Evolutionary conservation across 2,888 invertebrate species (phyloP).

Genomic region (Clitarchus hookeri): DNA sequence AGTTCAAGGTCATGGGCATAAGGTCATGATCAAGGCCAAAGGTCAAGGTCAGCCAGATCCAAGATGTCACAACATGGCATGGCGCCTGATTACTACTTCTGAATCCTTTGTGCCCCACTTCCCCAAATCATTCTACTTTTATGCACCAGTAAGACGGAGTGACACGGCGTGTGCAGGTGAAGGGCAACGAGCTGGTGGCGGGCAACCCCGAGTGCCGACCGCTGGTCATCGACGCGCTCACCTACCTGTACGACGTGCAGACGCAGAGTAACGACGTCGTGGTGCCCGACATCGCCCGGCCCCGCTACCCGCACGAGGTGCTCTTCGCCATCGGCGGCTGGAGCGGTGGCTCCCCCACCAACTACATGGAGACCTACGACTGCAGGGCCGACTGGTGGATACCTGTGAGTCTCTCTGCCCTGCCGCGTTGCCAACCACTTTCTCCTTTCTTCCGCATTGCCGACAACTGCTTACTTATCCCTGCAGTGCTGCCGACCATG

Average conservation of each 20-base stretch:
- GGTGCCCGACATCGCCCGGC: slow-evolving; percentile 82
- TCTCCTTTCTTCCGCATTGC: too few species aligned
- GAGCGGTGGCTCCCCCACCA: slow-evolving; percentile 74
- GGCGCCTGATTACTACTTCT: too few species aligned
- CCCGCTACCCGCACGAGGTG: slow-evolving; percentile 85
- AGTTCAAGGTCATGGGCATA: too few species aligned
- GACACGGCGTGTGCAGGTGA: slow-evolving; percentile 55
- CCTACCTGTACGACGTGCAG: slow-evolving; percentile 90
- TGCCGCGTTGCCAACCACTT: too few species aligned
- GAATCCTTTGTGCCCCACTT: too few species aligned
- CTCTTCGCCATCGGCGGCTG: slow-evolving; percentile 84
- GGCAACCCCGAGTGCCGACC: slow-evolving; percentile 84
- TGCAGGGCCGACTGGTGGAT: slow-evolving; percentile 90
- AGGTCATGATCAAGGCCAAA: too few species aligned
- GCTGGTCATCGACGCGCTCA: slow-evolving; percentile 86
- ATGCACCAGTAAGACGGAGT: too few species aligned
- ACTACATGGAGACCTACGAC: slow-evolving; percentile 85
- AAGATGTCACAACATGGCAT: too few species aligned
- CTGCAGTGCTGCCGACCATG: too few species aligned
- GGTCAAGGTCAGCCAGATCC: too few species aligned
- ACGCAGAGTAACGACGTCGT: slow-evolving; percentile 78
- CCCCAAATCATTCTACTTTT: too few species aligned
- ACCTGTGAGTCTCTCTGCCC: slow-evolving; percentile 56
- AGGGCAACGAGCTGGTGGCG: slow-evolving; percentile 83
- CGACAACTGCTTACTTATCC: too few species aligned